A percentile compares a stretch with the other conserved stretches of the same genome.
phyloP scores from a whole-genome alignment of 2,797 vertebrate genomes.

The Semaprochilodus insignis region DNA sequence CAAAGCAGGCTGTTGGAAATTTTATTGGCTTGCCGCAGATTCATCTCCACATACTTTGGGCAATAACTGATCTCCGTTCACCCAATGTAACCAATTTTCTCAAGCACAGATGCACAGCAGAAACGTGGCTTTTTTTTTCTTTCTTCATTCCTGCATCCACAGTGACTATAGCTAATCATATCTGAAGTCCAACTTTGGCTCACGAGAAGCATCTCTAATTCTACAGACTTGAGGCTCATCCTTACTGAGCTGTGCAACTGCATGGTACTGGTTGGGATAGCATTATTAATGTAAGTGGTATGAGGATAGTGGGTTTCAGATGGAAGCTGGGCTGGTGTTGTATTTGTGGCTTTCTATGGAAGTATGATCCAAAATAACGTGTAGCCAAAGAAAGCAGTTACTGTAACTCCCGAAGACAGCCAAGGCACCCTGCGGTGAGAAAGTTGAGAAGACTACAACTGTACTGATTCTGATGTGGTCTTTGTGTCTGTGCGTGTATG shows the following conservation, averaged over 20 bases:
- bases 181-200: background rate
- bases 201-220: slow-evolving; percentile 13
- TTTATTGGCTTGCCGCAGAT: slow-evolving; percentile 57
- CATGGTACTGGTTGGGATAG: background rate
- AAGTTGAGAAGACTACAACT: background rate
- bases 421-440: background rate
- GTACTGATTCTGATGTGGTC: slow-evolving; percentile 19
- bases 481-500: slow-evolving; percentile 46
- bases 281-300: slow-evolving; percentile 5
- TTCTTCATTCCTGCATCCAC: slow-evolving; percentile 26
- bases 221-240: slow-evolving; percentile 8
- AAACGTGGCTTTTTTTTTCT: slow-evolving; percentile 31
- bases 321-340: background rate
- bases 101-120: slow-evolving; percentile 47
- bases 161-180: slow-evolving; percentile 18
- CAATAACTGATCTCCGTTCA: slow-evolving; percentile 59
- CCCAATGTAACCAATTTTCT: slow-evolving; percentile 62
- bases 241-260: background rate
- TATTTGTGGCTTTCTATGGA: background rate
- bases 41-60: slow-evolving; percentile 56
- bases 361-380: background rate
- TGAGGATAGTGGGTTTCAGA: background rate
- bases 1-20: slow-evolving; percentile 60
- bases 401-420: slow-evolving; percentile 8
- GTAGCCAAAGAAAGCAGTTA: slow-evolving; percentile 2